Base-by-base conservation (phyloP, 2,113 vertebrate genomes). In the Gobio gobio region DNA sequence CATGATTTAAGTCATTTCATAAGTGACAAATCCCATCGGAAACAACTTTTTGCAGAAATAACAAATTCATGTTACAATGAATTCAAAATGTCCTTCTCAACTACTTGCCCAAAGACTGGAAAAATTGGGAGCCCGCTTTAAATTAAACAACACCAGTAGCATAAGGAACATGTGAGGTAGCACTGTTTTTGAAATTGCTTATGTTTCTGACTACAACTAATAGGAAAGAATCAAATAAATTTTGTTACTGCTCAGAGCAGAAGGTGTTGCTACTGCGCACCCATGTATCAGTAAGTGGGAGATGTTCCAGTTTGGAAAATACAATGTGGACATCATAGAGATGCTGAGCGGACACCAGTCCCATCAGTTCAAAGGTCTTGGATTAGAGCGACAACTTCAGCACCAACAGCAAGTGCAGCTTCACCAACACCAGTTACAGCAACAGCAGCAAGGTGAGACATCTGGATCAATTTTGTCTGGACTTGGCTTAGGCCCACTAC, bases 301-400 rank as follows among this genome's bases (percentile, higher is more conserved):
- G 91, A 95, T 95, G 95, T 95, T 95, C 94, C 95, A 95, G 91
- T 95, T 95, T 93, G 95, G 95, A 94, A 95, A 95, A 91, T 95
- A 95, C 92, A 95, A 95, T 93, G 91, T 95, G 94, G 95, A 95
- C 95, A 95, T 95, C 93, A 95, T 95, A 94, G 95, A 95, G 91
- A 95, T 95, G 95, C 93, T 95, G 92, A 95, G 94, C 94, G 94
- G 95, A 93, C 95, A 95, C 87, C 95, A 95, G 90, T 93, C 94
- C 93, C 95, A 95, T 92, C 94, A 95, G 87, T 94, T 95, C 82
- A 95, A 95, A 94, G 93, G 94, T 90, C 93, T 95, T 83, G 94
- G 95, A 90, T 93, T 95, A 93, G 95, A 95, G 89, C 93, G 95
- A 91, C 95, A 95, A 89, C 92, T 95, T 80, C 95, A 95, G 83